Evolutionary conservation across 2,797 vertebrate species (phyloP), one percentile per base, ranked within the genome.

Genomic region (Semaprochilodus insignis): DNA sequence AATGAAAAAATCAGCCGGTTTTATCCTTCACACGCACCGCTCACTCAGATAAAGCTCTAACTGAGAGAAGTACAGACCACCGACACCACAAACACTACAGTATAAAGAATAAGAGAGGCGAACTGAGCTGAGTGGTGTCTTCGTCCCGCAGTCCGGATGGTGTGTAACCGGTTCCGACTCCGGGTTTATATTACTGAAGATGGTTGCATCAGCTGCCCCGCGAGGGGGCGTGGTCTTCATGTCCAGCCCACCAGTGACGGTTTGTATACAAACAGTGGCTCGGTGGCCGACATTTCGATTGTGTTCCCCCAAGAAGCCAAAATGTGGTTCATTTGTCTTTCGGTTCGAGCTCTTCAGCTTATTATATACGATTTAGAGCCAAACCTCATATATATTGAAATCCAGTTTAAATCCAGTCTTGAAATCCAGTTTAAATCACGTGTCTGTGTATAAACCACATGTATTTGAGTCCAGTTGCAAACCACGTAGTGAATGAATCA

Each of bases 121-220:
- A 16, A 16, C 15, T 44, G 21, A 19, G 48, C 4, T 0, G 25
- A 25, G 10, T 7, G 2, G 34, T 6, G 40, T 40, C 19, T 7
- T 17, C 23, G 52, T 44, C 6, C 52, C 55, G 65, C 65, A 40
- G 31, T 66, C 55, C 11, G 44, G 16, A 19, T 44, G 40, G 0
- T 2, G 66, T 44, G 44, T 19, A 70, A 25, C 11, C 60, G 69
- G 19, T 72, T 70, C 66, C 86, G 77, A 62, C 60, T 85, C 77
- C 83, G 27, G 85, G 19, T 78, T 94, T 93, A 90, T 92, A 91
- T 87, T 80, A 85, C 88, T 88, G 31, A 44, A 8, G 2, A 5
- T 6, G 0, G 66, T 94, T 94, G 93, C 93, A 94, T 94, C 94
- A 93, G 92, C 91, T 86, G 15, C 63, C 16, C 15, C 15, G 14